These are phyloP conservation scores for Hydrolagus affinis DNA, from an alignment of 2,113 vertebrate species.

Conservation along the genomic window DNA sequence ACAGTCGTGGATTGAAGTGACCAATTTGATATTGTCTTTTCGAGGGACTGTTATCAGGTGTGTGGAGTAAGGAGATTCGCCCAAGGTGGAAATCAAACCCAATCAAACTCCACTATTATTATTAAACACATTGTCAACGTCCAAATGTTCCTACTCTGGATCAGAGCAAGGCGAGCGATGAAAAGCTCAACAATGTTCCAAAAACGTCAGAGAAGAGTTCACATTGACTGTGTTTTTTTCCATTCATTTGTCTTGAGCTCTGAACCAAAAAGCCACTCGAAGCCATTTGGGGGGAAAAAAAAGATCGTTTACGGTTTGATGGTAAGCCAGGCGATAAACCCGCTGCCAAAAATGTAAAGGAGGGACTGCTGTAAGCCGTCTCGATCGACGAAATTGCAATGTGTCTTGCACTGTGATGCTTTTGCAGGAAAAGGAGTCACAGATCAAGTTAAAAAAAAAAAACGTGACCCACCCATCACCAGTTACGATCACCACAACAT, in stretches of 20 bases:
- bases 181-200: not conserved
- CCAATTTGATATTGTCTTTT: no score
- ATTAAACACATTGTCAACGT: no score
- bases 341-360: slow-evolving; percentile 8
- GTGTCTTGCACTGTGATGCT: not conserved
- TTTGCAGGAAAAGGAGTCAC: not conserved
- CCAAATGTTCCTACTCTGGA: not conserved
- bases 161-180: not conserved
- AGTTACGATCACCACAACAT: not conserved
- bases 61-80: no score
- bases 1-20: no score
- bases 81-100: no score
- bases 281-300: not conserved
- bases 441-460: no score
- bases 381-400: not conserved
- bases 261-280: not conserved
- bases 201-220: not conserved
- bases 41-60: no score
- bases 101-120: no score
- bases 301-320: not conserved
- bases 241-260: not conserved
- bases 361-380: not conserved
- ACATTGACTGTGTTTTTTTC: not conserved
- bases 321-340: not conserved
- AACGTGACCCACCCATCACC: no score